These are phyloP conservation scores for Leptinotarsa haldemani DNA, from an alignment of 2,888 invertebrate genomes.

Conservation along the genomic window DNA sequence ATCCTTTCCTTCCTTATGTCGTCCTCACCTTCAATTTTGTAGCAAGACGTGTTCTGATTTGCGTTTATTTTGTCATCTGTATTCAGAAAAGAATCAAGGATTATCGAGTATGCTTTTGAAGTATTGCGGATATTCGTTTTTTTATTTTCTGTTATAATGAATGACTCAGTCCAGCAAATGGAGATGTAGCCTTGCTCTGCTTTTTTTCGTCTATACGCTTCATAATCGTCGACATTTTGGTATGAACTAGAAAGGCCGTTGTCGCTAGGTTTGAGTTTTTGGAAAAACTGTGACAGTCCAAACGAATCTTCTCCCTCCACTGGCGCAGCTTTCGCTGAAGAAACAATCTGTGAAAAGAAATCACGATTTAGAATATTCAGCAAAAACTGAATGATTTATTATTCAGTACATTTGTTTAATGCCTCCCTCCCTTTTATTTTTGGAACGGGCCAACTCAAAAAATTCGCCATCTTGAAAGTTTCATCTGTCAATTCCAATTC, in stretches of 20 bases:
- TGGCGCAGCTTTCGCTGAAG: conserved; percentile 1
- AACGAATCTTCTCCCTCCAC: not conserved
- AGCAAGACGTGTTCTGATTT: conserved; percentile 28
- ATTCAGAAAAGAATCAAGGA: conserved; percentile 33
- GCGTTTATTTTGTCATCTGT: conserved; percentile 1
- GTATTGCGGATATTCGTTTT: conserved; percentile 31
- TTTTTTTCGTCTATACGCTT: conserved; percentile 14
- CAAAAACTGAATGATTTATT: too few relatives aligned
- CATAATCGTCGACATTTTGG: not conserved
- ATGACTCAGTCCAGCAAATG: conserved; percentile 35
- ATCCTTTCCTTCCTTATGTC: conserved; percentile 20
- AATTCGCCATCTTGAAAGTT: too few relatives aligned
- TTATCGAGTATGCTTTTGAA: conserved; percentile 39
- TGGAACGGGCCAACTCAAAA: too few relatives aligned
- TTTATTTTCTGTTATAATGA: conserved; percentile 39
- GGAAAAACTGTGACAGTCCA: not conserved
- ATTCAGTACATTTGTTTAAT: too few relatives aligned
- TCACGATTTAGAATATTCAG: too few relatives aligned
- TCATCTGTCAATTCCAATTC: too few relatives aligned
- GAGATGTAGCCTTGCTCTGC: conserved; percentile 29
- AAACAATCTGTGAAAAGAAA: not conserved
- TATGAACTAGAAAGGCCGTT: not conserved
- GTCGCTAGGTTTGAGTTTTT: not conserved
- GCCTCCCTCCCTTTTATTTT: too few relatives aligned
- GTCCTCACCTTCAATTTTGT: conserved; percentile 27